Conservation (phyloP, 1,140 invertebrate species). For the Steinernema khuongi region DNA sequence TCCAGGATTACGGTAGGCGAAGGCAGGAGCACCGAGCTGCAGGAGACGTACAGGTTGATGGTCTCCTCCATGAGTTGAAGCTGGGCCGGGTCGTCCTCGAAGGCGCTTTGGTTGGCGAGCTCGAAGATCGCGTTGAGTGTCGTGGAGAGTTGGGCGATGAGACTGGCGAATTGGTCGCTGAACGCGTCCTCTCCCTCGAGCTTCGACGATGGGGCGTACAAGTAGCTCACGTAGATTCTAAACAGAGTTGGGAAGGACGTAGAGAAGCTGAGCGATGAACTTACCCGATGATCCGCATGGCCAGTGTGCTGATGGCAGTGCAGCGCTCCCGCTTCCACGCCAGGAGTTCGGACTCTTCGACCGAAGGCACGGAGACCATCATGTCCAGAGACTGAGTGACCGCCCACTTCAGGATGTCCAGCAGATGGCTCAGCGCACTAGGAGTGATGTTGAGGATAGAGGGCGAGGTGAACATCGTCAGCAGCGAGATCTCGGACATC, state of each 20-base stretch:
- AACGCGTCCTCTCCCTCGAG: slow-evolving; percentile 18
- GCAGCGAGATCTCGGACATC: neutral
- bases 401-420: slow-evolving; percentile 71
- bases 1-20: slow-evolving; percentile 14
- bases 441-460: slow-evolving; percentile 58
- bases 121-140: slow-evolving; percentile 24
- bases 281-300: slow-evolving; percentile 40
- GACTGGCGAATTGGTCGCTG: slow-evolving; percentile 27
- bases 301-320: slow-evolving; percentile 40
- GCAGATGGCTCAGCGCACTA: slow-evolving; percentile 67
- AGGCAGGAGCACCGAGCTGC: neutral
- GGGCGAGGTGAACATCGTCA: neutral
- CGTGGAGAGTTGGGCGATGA: slow-evolving; percentile 15
- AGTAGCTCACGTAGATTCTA: slow-evolving; percentile 38
- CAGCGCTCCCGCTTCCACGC: slow-evolving; percentile 40
- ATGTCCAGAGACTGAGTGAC: slow-evolving; percentile 55
- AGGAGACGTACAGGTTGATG: neutral
- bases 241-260: slow-evolving; percentile 16
- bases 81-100: neutral
- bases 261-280: slow-evolving; percentile 12
- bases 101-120: slow-evolving; percentile 33
- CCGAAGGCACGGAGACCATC: slow-evolving; percentile 67
- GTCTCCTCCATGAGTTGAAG: neutral
- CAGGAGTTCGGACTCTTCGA: slow-evolving; percentile 27
- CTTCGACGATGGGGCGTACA: slow-evolving; percentile 26